These are phyloP conservation scores for Apistogramma diplotaenia DNA, from an alignment of 2,113 vertebrate genomes.

Conservation along the genomic window DNA sequence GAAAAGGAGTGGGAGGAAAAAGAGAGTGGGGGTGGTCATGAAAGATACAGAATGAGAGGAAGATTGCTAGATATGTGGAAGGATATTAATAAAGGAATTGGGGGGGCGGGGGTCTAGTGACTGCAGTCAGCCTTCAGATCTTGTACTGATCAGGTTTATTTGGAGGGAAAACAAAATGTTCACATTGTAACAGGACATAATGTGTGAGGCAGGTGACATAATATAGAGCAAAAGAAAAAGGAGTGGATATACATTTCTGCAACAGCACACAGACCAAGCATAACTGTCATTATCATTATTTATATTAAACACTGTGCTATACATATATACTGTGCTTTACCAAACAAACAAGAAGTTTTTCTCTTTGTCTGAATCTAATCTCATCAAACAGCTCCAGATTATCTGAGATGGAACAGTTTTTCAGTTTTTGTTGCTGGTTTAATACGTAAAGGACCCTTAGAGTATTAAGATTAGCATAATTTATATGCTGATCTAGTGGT, in stretches of 20 bases:
- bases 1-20: constrained; percentile 14
- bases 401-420: neutral
- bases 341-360: neutral
- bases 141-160: neutral
- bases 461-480: neutral
- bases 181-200: neutral
- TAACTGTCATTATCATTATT: neutral
- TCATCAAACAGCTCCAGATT: neutral
- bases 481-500: neutral
- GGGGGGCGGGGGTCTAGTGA: neutral
- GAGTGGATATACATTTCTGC: neutral
- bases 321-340: too few species aligned
- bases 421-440: neutral
- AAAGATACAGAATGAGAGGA: constrained; percentile 27
- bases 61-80: constrained; percentile 35
- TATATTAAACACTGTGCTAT: too few species aligned
- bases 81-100: constrained; percentile 50
- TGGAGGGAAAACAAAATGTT: neutral
- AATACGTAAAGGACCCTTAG: neutral
- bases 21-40: neutral
- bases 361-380: neutral
- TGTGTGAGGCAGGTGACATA: neutral
- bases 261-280: neutral
- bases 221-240: neutral
- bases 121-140: constrained; percentile 7